Evolutionary conservation across 1,140 invertebrate species (phyloP), one percentile per base, ranked within the genome.

Genomic region (Drosophila kepulauana): DNA sequence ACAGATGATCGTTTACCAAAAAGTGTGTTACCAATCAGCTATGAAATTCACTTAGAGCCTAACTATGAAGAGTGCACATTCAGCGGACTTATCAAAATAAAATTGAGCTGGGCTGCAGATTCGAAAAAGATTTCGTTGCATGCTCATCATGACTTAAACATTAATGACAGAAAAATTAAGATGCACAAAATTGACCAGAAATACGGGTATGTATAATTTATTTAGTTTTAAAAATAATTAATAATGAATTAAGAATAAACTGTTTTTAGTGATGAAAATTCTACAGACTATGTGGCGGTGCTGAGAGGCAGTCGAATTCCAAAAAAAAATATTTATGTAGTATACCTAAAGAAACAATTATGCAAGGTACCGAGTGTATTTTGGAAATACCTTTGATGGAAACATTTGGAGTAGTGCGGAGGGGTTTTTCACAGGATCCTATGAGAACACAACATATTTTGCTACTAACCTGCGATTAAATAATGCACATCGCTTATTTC

Each of bases 401-500:
- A 93, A 93, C 48, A 87, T 96, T 62, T 94, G 94, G 75, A 93
- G 93, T 2, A 93, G 88, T 1, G 94, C 94, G 0, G 94, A 94
- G 59, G 95, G 94, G 0, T 92, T 96, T 11, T 96, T 96, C 77
- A 94, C 93, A 79, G 94, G 94, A 56, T 93, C 92, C 16, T 96
- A 96, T 74, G 85, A 87, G 0, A 94, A 95, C 57, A 79, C 91
- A 1, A 93, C 92, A 0, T 94, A 96, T 76, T 93, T 96, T 1
- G 96, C 95, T 0, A 97, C 97, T 1, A 95, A 97, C 85, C 94
- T 99, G 65, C 95, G 97, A 66, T 95, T 97, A 0, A 97, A 96
- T 64, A 95, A 97, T 91, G 98, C 98, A 0, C 94, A 97, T 20
- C 94, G 95, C 33, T 94, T 98, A 56, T 99, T 99, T 91, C 98